Evolutionary conservation across 2,113 vertebrate species (phyloP).

Genomic region (Anarhynchus alexandrinus): DNA sequence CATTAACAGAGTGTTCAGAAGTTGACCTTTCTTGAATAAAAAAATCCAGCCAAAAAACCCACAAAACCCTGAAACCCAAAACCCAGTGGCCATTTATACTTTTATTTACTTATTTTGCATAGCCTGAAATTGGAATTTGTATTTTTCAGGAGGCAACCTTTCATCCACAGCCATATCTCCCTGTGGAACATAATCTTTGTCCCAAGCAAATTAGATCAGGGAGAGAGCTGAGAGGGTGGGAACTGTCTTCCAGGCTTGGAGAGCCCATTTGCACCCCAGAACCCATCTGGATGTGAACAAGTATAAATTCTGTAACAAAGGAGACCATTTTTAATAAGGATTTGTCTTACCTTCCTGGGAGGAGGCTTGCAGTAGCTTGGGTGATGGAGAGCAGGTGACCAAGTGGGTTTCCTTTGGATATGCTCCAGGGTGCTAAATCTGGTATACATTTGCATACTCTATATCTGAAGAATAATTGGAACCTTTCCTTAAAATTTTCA

Average conservation of each 20-base stretch:
- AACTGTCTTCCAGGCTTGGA: neutral
- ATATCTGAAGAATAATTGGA: neutral
- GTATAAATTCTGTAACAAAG: neutral
- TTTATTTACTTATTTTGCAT: conserved; percentile 13
- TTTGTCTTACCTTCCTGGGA: neutral
- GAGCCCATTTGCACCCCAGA: neutral
- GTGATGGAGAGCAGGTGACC: neutral
- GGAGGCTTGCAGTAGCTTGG: neutral
- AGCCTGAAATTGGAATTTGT: neutral
- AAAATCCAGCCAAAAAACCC: neutral
- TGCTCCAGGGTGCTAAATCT: neutral
- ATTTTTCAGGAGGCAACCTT: neutral
- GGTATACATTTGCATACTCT: neutral
- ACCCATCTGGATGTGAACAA: neutral
- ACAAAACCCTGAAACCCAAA: neutral
- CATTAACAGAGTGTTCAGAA: conserved; percentile 43
- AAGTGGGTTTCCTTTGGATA: neutral
- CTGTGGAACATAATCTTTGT: neutral
- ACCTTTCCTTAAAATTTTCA: neutral
- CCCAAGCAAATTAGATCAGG: neutral
- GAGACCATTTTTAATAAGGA: neutral
- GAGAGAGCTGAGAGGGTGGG: neutral
- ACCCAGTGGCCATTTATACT: neutral
- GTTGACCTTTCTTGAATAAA: conserved; percentile 1
- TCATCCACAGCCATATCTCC: neutral